These are phyloP conservation scores for Oceanites oceanicus DNA, from an alignment of 2,113 vertebrate species.

Conservation along the genomic window DNA sequence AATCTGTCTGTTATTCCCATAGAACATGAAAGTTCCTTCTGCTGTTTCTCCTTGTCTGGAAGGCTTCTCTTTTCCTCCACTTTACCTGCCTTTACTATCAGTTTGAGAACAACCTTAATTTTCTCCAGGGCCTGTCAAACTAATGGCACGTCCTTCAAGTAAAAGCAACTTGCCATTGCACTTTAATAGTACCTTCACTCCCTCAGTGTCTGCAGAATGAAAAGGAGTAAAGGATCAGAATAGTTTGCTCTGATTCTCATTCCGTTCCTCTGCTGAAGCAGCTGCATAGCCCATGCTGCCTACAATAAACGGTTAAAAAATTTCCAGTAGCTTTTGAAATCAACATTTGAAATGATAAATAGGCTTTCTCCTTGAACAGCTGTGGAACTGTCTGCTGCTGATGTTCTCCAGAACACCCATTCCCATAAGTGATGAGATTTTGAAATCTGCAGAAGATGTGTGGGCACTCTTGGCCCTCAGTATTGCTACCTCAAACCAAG, in stretches of 20 bases:
- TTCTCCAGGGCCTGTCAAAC: background rate
- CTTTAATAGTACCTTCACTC: background rate
- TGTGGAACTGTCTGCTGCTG: background rate
- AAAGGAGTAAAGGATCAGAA: background rate
- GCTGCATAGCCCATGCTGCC: background rate
- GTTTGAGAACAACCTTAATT: background rate
- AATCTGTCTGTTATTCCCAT: background rate
- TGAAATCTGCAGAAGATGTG: background rate
- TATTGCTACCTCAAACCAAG: background rate
- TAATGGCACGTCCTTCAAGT: background rate
- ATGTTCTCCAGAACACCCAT: constrained; percentile 16
- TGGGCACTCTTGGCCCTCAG: background rate
- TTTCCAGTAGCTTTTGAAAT: constrained; percentile 29
- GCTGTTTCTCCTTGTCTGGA: background rate
- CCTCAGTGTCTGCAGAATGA: background rate
- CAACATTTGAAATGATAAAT: background rate
- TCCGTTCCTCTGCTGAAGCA: background rate
- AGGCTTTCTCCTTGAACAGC: constrained; percentile 2
- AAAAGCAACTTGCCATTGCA: background rate
- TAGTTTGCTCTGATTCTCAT: background rate
- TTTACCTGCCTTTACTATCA: background rate
- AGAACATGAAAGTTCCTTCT: background rate
- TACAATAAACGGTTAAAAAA: background rate
- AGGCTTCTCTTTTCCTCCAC: background rate
- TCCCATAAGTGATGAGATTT: constrained; percentile 11